Base-by-base conservation (phyloP, 2,113 vertebrate species). In the Oncorhynchus kisutch region DNA sequence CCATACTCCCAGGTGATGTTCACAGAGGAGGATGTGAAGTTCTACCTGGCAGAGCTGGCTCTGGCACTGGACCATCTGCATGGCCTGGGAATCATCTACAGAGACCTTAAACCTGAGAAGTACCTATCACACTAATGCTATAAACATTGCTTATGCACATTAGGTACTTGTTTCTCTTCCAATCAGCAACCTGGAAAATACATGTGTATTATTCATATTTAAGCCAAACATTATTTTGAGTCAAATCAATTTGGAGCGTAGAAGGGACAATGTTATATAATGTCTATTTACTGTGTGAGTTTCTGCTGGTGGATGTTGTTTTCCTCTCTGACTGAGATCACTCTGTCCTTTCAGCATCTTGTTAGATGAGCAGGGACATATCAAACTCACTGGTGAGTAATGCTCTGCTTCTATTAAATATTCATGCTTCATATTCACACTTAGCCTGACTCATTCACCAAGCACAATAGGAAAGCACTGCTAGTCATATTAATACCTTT, bases 101-200 rank as follows among this genome's bases (percentile, higher is more conserved):
- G 95, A 34, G 95, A 96, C 82, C 92, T 96, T 80, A 96, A 96
- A 85, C 95, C 95, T 5, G 95, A 96, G 86, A 96, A 96, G 95
- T 96, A 92, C 93, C 16, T 48, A 5, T 27, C 18, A 66, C 31
- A 34, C 9, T 68, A n/a, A 34, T 68, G 7, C 31, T 62, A 8
- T 62, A 62, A 57, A 62, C n/a, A 62, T 22, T 62, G 3, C 6
- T 54, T 22, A 13, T 62, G 22, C n/a, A 62, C n/a, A 22, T 9
- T 62, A 20, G 18, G 54, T 22, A 22, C n/a, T n/a, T 7, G 20
- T 60, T 60, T 22, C 59, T 60, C n/a, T 60, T 60, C 59, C 59
- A n/a, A 60, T 60, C n/a, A n/a, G 18, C 59, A 60, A 60, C 59
- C 59, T 60, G 59, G 59, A 60, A n/a, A 60, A 60, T 60, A 60